Conservation (phyloP, 2,113 vertebrate genomes). For the Oncorhynchus clarkii region DNA sequence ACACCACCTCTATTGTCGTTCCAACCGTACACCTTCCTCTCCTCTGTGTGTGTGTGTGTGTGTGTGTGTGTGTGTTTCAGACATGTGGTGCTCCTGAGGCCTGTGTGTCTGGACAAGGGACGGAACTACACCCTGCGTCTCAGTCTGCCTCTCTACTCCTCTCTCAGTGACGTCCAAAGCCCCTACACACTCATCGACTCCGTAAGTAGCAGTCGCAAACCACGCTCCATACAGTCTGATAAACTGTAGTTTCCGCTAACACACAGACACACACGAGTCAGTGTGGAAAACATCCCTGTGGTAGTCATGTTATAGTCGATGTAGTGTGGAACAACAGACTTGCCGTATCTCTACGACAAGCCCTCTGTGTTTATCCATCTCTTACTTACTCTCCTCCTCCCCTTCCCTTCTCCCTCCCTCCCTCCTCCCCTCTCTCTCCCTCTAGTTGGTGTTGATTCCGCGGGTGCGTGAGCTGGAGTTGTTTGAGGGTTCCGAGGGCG, state of each 20-base stretch:
- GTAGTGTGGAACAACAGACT: no score
- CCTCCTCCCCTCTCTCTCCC: slow-evolving; percentile 14
- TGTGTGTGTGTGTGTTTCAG: slow-evolving; percentile 60
- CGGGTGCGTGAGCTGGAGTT: slow-evolving; percentile 88
- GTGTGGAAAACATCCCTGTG: no score
- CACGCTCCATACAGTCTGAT: no score
- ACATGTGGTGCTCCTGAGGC: slow-evolving; percentile 79
- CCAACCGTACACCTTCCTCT: not conserved
- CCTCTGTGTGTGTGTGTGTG: slow-evolving; percentile 14
- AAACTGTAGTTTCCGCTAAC: no score
- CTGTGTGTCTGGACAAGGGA: slow-evolving; percentile 90
- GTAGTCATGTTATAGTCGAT: no score
- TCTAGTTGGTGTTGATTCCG: slow-evolving; percentile 90
- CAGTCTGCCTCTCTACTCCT: slow-evolving; percentile 83
- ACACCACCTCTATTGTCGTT: not conserved
- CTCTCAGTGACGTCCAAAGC: slow-evolving; percentile 69
- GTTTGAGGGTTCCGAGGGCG: slow-evolving; percentile 81
- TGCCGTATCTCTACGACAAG: no score
- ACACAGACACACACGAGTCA: no score
- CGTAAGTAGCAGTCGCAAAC: slow-evolving; percentile 66
- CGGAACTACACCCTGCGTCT: slow-evolving; percentile 88
- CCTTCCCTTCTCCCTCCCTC: not conserved
- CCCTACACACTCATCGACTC: slow-evolving; percentile 93
- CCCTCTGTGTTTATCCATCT: not conserved
- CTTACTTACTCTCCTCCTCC: no score